Evolutionary conservation across 2,888 invertebrate genomes (phyloP).

Genomic region (Eudemis profundana): DNA sequence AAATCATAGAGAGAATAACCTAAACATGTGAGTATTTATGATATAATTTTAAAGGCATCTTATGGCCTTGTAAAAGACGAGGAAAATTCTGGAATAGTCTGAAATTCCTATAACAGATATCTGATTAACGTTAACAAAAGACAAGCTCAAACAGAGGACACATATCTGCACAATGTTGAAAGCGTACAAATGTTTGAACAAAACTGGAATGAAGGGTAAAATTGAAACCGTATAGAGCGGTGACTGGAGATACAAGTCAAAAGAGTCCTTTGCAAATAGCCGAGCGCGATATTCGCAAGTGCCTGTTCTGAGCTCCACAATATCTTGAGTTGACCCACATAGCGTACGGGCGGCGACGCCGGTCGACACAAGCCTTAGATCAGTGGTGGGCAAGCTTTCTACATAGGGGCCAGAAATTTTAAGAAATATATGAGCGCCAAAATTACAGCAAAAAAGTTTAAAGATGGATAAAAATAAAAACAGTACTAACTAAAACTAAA

Average conservation of each 20-base stretch:
- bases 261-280: slow-evolving; percentile 43
- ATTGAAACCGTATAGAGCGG: slow-evolving; percentile 29
- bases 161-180: background rate
- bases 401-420: no score
- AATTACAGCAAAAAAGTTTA: no score
- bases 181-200: slow-evolving; percentile 26
- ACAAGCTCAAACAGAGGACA: background rate
- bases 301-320: slow-evolving; percentile 36
- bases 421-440: no score
- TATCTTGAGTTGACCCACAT: slow-evolving; percentile 46
- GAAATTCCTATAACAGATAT: slow-evolving; percentile 2
- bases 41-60: no score
- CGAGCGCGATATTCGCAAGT: slow-evolving; percentile 40
- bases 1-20: no score
- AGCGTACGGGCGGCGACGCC: slow-evolving; percentile 28
- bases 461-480: no score
- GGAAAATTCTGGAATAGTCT: no score
- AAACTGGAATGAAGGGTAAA: slow-evolving; percentile 20
- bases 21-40: no score
- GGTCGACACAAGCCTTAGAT: slow-evolving; percentile 21
- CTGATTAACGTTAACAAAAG: slow-evolving; percentile 7
- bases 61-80: no score
- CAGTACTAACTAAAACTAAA: no score
- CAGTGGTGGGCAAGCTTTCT: no score
- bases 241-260: slow-evolving; percentile 33